Conservation (phyloP, 2,888 invertebrate genomes). For the Calameuta pallipes region DNA sequence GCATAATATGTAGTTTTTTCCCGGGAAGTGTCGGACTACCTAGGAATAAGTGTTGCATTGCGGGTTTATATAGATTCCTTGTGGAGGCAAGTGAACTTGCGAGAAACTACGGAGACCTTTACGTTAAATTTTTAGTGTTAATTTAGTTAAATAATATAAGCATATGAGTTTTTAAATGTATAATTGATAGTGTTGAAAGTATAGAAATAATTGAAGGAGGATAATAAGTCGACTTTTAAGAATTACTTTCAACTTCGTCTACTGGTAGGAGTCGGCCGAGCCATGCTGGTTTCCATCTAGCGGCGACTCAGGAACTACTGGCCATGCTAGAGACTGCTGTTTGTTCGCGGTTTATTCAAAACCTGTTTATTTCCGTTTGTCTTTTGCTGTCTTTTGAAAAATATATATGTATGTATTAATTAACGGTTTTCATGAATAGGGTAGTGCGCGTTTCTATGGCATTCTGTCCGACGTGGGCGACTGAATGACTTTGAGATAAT, state of each 20-base stretch:
- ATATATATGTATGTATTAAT: not conserved
- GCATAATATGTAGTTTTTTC: conserved; percentile 44
- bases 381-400: not conserved
- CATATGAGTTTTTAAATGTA: not conserved
- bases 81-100: conserved; percentile 16
- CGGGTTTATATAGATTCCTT: conserved; percentile 48
- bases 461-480: not conserved
- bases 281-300: not conserved
- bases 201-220: not conserved
- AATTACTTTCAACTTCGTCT: not conserved
- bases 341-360: not conserved
- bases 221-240: not conserved
- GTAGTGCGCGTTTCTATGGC: not conserved
- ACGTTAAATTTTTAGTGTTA: not conserved
- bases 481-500: not conserved
- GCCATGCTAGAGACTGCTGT: not conserved
- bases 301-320: not conserved
- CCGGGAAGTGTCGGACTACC: conserved; percentile 59
- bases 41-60: accelerated
- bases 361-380: not conserved
- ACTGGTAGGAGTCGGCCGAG: not conserved
- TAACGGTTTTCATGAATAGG: not conserved
- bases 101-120: conserved; percentile 32
- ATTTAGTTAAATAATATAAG: not conserved
- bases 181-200: not conserved